Evolutionary conservation across 2,113 vertebrate genomes (phyloP).

Genomic region (Nannobrachium achirus): DNA sequence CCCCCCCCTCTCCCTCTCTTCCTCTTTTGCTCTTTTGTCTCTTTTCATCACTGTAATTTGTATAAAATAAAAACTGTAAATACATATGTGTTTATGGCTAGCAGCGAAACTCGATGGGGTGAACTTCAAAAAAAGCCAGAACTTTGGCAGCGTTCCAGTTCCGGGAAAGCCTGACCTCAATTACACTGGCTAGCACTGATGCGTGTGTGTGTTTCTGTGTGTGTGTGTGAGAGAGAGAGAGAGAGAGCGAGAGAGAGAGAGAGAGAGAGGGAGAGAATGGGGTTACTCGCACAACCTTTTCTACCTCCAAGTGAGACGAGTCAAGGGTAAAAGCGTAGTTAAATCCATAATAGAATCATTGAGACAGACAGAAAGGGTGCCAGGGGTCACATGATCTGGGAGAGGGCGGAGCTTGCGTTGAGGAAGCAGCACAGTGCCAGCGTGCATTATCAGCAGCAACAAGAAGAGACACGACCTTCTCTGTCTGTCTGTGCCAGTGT

Average conservation of each 20-base stretch:
- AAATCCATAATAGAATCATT: not conserved
- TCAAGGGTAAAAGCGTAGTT: slow-evolving; percentile 22
- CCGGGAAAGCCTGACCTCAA: slow-evolving; percentile 11
- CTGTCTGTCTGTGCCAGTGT: no score
- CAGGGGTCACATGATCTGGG: not conserved
- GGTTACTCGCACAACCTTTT: slow-evolving; percentile 12
- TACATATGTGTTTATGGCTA: not conserved
- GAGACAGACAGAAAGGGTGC: not conserved
- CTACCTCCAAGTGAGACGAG: slow-evolving; percentile 12
- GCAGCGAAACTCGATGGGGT: slow-evolving; percentile 13
- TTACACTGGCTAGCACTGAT: not conserved
- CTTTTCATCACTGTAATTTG: not conserved
- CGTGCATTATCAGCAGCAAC: no score
- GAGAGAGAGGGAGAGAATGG: no score
- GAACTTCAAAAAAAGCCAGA: slow-evolving; percentile 12
- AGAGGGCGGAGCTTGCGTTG: not conserved
- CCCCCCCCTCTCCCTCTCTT: not conserved
- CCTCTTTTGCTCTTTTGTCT: not conserved
- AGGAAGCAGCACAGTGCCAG: not conserved
- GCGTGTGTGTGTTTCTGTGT: not conserved
- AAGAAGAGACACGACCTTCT: no score
- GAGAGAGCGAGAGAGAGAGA: no score
- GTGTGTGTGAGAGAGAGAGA: not conserved
- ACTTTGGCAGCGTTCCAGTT: slow-evolving; percentile 11
- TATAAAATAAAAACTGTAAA: not conserved